Evolutionary conservation across 2,888 invertebrate species (phyloP).

Genomic region (Agrenia bidenticulata): DNA sequence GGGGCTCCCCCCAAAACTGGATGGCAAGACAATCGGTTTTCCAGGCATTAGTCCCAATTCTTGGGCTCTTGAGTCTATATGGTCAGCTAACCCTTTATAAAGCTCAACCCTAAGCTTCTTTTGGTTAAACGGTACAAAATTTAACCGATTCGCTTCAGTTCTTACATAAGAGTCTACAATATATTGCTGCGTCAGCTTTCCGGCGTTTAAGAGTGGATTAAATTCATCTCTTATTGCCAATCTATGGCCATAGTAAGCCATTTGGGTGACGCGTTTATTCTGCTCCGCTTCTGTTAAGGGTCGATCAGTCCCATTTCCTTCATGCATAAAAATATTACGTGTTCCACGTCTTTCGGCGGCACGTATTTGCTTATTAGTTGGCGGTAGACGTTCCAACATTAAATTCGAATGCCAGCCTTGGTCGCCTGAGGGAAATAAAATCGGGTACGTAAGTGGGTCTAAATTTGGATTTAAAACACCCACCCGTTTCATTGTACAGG

Average conservation of each 20-base stretch:
- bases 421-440: conserved; percentile 50
- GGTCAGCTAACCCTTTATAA: conserved; percentile 35
- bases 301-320: not conserved
- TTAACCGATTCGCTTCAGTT: conserved; percentile 53
- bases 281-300: not conserved
- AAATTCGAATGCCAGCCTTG: conserved; percentile 30
- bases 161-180: conserved; percentile 53
- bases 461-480: conserved; percentile 35
- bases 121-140: conserved; percentile 53
- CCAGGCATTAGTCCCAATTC: conserved; percentile 11
- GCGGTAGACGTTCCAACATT: not conserved
- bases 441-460: conserved; percentile 50
- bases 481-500: conserved; percentile 16
- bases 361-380: not conserved
- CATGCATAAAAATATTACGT: too few relatives aligned
- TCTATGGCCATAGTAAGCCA: conserved; percentile 33
- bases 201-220: conserved; percentile 50
- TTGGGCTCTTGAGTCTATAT: conserved; percentile 15
- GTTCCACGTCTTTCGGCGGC: not conserved
- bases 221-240: conserved; percentile 42
- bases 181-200: conserved; percentile 54
- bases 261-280: conserved; percentile 10
- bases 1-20: conserved; percentile 55
- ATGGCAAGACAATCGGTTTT: conserved; percentile 53
- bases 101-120: conserved; percentile 46